Percentiles rank a stretch among this genome's conserved stretches.
Conservation (phyloP, 35 echinoderm and acorn worm genomes). For the Holothuria glaberrima region DNA sequence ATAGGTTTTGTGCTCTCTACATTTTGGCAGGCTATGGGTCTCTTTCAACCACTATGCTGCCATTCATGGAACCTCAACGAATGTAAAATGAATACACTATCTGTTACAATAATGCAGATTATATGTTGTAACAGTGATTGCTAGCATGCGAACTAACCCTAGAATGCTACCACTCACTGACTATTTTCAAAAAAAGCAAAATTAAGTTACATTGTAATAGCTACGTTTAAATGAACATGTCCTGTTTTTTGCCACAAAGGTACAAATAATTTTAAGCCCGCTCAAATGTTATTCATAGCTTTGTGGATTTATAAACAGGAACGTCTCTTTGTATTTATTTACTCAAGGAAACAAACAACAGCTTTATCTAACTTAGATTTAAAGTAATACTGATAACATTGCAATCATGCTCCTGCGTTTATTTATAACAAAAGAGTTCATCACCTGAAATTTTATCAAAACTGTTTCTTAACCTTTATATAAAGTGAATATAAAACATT, state of each 20-base stretch:
- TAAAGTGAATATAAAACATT: conserved; percentile 41
- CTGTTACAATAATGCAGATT: conserved; percentile 39
- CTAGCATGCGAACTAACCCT: background rate
- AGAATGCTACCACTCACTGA: conserved; percentile 16
- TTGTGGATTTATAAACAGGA: conserved; percentile 21
- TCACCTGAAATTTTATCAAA: conserved; percentile 21
- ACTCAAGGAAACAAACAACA: conserved; percentile 19
- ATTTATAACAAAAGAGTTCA: too few relatives aligned
- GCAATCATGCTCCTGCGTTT: background rate
- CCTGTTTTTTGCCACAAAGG: conserved; percentile 17
- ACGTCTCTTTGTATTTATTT: conserved; percentile 10
- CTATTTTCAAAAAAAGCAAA: too few relatives aligned
- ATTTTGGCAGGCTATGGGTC: too few relatives aligned
- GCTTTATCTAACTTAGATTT: too few relatives aligned
- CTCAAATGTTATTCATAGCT: conserved; percentile 50
- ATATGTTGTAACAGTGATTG: background rate
- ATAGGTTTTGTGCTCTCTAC: too few relatives aligned
- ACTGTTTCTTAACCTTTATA: background rate
- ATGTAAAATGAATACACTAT: conserved; percentile 34
- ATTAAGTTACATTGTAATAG: too few relatives aligned
- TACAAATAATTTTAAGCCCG: conserved; percentile 49
- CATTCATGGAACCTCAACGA: too few relatives aligned
- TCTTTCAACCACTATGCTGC: too few relatives aligned
- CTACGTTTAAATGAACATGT: background rate
- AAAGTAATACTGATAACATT: conserved; percentile 27